These are phyloP conservation scores for Nerophis lumbriciformis DNA, from an alignment of 2,113 vertebrate species.

Conservation along the genomic window DNA sequence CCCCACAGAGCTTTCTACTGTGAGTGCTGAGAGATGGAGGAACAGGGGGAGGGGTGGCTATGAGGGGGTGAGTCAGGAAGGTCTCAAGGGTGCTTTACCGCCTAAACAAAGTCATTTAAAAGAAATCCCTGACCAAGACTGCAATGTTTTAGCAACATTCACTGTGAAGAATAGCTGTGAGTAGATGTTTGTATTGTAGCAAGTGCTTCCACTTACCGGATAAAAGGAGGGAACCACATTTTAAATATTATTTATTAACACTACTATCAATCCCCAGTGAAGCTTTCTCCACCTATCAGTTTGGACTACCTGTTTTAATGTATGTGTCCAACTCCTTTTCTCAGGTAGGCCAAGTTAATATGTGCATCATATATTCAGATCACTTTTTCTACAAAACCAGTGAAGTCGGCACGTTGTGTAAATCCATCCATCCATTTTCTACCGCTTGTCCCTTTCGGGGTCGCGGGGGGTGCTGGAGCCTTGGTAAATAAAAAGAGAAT, in stretches of 20 bases:
- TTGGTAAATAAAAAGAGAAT: too few species aligned
- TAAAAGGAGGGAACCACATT: background rate
- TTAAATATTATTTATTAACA: background rate
- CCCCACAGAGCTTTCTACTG: constrained; percentile 95
- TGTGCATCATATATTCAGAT: constrained; percentile 1
- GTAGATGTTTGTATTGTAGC: constrained; percentile 28
- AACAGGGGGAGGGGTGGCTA: constrained; percentile 48
- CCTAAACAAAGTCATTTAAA: constrained; percentile 74
- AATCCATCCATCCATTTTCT: too few species aligned
- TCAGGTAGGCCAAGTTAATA: constrained; percentile 10
- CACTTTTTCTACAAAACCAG: background rate
- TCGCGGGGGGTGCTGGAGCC: too few species aligned
- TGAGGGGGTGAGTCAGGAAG: constrained; percentile 14
- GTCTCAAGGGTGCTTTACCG: constrained; percentile 56
- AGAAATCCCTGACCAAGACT: constrained; percentile 58
- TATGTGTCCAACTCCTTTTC: constrained; percentile 17
- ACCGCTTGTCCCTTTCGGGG: too few species aligned
- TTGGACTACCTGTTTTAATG: constrained; percentile 11
- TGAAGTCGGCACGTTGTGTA: too few species aligned
- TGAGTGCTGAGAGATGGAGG: constrained; percentile 89
- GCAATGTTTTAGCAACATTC: constrained; percentile 39
- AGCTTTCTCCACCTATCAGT: constrained; percentile 35
- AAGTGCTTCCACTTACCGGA: constrained; percentile 16
- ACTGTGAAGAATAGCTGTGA: constrained; percentile 50
- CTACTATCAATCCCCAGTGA: constrained; percentile 2